Evolutionary conservation across 2,797 vertebrate species (phyloP).

Genomic region (Aphelocoma californica): DNA sequence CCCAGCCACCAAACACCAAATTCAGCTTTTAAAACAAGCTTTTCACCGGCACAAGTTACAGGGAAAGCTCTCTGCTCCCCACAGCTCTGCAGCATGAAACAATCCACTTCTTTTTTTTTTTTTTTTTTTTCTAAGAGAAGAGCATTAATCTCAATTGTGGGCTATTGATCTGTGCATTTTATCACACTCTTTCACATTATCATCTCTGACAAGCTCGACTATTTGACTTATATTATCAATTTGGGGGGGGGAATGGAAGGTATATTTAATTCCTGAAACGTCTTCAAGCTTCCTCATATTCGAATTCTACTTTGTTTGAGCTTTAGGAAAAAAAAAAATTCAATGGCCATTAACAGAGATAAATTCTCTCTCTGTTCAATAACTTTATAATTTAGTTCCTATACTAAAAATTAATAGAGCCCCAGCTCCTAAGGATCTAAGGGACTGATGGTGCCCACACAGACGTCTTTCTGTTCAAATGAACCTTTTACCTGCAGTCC

Average conservation of each 20-base stretch:
- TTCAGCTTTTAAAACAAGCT: neutral
- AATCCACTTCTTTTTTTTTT: neutral
- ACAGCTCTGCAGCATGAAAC: neutral
- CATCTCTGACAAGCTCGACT: neutral
- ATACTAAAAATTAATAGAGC: conserved; percentile 66
- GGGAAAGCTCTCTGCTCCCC: fast-evolving
- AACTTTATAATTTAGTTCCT: conserved; percentile 66
- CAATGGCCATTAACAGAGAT: conserved; percentile 48
- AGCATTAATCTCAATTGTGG: neutral
- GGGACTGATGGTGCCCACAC: conserved; percentile 38
- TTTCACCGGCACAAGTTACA: neutral
- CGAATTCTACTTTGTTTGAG: neutral
- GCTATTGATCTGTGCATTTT: neutral
- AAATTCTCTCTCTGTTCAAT: conserved; percentile 60
- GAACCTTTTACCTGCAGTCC: conserved; percentile 49
- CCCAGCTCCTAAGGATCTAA: conserved; percentile 32
- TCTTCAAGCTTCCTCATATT: neutral
- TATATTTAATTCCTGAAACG: conserved; percentile 8
- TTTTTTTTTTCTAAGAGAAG: neutral
- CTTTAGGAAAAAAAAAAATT: conserved; percentile 29
- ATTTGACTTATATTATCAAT: neutral
- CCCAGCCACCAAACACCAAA: fast-evolving
- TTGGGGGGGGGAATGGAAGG: neutral
- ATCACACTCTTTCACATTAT: neutral
- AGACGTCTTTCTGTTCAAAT: conserved; percentile 43